phyloP scores from a whole-genome alignment of 1,140 invertebrate species.

The Tetragnatha versicolor region DNA sequence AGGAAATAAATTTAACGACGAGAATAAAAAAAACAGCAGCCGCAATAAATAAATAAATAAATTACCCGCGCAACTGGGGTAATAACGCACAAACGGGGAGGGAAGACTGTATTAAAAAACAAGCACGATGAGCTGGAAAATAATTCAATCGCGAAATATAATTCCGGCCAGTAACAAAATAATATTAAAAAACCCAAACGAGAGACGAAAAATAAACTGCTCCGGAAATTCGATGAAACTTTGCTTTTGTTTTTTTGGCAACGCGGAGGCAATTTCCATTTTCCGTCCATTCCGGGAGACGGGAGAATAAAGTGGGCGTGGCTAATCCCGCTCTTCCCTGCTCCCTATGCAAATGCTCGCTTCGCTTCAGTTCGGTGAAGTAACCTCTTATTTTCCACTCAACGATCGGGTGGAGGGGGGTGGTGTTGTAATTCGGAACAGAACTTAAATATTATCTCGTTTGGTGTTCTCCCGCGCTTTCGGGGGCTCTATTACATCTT shows the following conservation, averaged over 20 bases:
- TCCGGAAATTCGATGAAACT: slow-evolving; percentile 46
- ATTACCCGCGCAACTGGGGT: slow-evolving; percentile 4
- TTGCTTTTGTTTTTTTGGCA: slow-evolving; percentile 35
- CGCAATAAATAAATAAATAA: slow-evolving; percentile 50
- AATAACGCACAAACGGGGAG: slow-evolving; percentile 20
- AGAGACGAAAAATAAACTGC: neutral
- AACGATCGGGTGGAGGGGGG: slow-evolving; percentile 12
- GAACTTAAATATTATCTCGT: slow-evolving; percentile 52
- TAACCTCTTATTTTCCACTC: slow-evolving; percentile 54
- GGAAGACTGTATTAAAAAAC: neutral
- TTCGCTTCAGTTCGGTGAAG: neutral
- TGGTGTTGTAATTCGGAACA: slow-evolving; percentile 18
- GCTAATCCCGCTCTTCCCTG: slow-evolving; percentile 8
- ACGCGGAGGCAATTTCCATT: slow-evolving; percentile 43
- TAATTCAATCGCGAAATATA: slow-evolving; percentile 54
- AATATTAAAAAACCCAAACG: slow-evolving; percentile 24
- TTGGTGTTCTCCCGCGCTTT: slow-evolving; percentile 5
- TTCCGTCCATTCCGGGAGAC: slow-evolving; percentile 27
- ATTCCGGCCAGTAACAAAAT: slow-evolving; percentile 39
- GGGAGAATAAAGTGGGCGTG: slow-evolving; percentile 30
- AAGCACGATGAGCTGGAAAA: slow-evolving; percentile 24
- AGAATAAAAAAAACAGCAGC: neutral
- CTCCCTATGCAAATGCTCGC: slow-evolving; percentile 40
- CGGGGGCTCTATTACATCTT: slow-evolving; percentile 35
- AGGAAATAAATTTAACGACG: slow-evolving; percentile 51